These are phyloP conservation scores for Ochropleura leucogaster DNA, from an alignment of 2,888 invertebrate genomes.

Conservation along the genomic window DNA sequence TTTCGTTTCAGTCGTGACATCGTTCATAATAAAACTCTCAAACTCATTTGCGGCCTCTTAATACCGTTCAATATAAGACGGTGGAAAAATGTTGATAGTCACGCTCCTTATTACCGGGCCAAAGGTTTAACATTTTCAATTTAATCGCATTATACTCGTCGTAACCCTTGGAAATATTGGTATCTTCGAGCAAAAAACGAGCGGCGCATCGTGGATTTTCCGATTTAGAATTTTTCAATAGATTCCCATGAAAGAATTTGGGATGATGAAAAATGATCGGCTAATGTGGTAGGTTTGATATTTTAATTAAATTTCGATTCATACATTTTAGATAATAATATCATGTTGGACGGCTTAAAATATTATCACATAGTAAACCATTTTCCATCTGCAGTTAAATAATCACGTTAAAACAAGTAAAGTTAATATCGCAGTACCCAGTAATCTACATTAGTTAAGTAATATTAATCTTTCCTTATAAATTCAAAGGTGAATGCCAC, in stretches of 20 bases:
- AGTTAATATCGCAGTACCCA: not conserved
- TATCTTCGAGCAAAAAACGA: slow-evolving; percentile 71
- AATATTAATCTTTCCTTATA: not conserved
- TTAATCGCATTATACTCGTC: slow-evolving; percentile 84
- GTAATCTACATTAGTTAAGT: not conserved
- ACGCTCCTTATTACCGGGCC: slow-evolving; percentile 85
- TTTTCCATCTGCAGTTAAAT: not conserved
- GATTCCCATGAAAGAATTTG: slow-evolving; percentile 65
- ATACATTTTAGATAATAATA: slow-evolving; percentile 5
- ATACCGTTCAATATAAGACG: slow-evolving; percentile 83
- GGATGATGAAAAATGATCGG: slow-evolving; percentile 65
- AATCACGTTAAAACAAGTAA: not conserved
- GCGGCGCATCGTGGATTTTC: slow-evolving; percentile 59
- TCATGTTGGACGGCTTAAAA: not conserved
- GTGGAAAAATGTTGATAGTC: slow-evolving; percentile 85
- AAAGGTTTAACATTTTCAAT: slow-evolving; percentile 85
- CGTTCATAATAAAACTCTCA: slow-evolving; percentile 69
- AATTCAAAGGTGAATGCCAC: slow-evolving; percentile 1
- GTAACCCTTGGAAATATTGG: slow-evolving; percentile 83
- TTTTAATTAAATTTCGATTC: slow-evolving; percentile 48
- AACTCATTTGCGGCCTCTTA: slow-evolving; percentile 74
- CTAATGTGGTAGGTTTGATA: slow-evolving; percentile 44
- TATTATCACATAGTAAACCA: not conserved
- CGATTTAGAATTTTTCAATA: slow-evolving; percentile 68
- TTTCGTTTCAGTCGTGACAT: slow-evolving; percentile 69